phyloP scores from a whole-genome alignment of 1,140 invertebrate species.

The Drosophila pruinosa region DNA sequence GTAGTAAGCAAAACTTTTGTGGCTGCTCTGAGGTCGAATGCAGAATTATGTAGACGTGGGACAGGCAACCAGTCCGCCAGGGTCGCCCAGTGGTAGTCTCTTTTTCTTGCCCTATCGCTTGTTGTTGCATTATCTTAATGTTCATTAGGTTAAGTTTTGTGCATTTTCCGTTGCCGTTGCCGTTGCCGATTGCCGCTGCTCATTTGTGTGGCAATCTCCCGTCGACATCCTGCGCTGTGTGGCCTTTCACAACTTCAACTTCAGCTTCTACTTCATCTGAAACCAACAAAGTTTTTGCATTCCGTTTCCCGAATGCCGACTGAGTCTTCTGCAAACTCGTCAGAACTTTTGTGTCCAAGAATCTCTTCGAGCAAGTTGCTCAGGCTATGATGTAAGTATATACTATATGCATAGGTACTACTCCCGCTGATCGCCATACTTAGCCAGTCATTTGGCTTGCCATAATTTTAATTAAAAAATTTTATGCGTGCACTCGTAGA shows the following conservation, averaged over 20 bases:
- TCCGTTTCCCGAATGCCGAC: conserved; percentile 50
- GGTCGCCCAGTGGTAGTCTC: conserved; percentile 1
- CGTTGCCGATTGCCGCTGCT: conserved; percentile 53
- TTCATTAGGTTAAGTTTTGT: conserved; percentile 80
- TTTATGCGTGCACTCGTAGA: background rate
- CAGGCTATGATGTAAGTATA: background rate
- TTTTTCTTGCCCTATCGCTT: conserved; percentile 10
- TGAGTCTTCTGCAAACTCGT: conserved; percentile 40
- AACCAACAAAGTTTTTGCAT: conserved; percentile 53
- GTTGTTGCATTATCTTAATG: conserved; percentile 80
- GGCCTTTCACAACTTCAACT: conserved; percentile 20
- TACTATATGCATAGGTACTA: background rate
- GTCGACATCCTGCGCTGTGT: conserved; percentile 58
- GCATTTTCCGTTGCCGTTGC: conserved; percentile 62
- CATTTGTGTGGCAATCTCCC: conserved; percentile 74
- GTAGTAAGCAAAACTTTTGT: conserved; percentile 68
- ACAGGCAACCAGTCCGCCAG: background rate
- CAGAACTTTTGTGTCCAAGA: conserved; percentile 52
- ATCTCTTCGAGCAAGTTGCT: conserved; percentile 25
- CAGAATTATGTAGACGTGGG: conserved; percentile 52
- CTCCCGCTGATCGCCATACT: conserved; percentile 2
- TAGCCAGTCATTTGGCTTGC: background rate
- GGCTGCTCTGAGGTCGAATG: conserved; percentile 60
- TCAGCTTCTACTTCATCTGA: conserved; percentile 58
- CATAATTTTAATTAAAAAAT: conserved; percentile 61